Base-by-base conservation (phyloP, 1,140 invertebrate species). In the Agrypnia vestita region DNA sequence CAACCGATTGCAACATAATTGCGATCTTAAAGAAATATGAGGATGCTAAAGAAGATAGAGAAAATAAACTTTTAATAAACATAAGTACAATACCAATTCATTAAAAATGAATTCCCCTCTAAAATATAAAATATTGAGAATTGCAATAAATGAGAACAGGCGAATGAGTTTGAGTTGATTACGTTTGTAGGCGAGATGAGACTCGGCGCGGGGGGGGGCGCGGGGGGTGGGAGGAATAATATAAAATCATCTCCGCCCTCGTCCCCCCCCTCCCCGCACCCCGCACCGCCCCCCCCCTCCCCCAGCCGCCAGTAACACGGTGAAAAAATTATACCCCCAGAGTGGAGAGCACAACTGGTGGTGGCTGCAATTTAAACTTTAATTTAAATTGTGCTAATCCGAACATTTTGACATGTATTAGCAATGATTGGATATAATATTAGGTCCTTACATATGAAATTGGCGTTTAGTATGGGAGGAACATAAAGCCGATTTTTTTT, bases 81-180 rank as follows among this genome's bases (percentile, higher is more conserved):
- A n/a, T n/a, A n/a, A n/a, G n/a, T n/a, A n/a, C n/a, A n/a, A n/a
- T n/a, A n/a, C n/a, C 25, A 35, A 35, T 6, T 35, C 25, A 35
- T 35, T 1, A 35, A 35, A 35, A 35, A 35, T n/a, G 6, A 35
- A 35, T 35, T 35, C 25, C 1, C 6, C 25, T 35, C 6, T 35
- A 35, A 35, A 35, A 35, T 35, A 6, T 35, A 35, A 35, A 35
- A 43, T n/a, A n/a, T 64, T 64, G 61, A 64, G 61, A 64, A 64
- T 10, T 9, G 19, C 15, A 71, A 19, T 49, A 25, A 74, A 56
- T 55, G 71, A 74, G 53, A 25, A 74, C 51, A 74, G 49, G 53
- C 51, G 71, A 74, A 74, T 74, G 71, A 74, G 71, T 74, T 74
- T 55, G 71, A 74, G 71, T 74, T 74, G 49, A 74, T 74, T 74